Evolutionary conservation across 2,888 invertebrate genomes (phyloP), one percentile per base, ranked within the genome.

Genomic region (Melieria omissa): DNA sequence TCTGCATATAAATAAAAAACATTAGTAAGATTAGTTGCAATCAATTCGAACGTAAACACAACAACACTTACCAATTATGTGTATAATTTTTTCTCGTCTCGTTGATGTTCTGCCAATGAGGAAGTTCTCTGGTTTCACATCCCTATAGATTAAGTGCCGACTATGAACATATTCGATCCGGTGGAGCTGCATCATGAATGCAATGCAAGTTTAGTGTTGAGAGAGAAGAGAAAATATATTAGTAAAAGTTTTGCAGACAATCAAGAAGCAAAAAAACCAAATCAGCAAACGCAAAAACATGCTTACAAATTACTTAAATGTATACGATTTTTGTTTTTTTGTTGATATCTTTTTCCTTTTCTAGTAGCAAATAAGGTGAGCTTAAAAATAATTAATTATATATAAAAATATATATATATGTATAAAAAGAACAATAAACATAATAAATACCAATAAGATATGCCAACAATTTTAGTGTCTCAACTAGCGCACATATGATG

Each of bases 101-200:
- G 95, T 96, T 88, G 96, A 95, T 89, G 95, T 94, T 89, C 98
- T 93, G 88, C 99, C 99, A 89, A 99, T 97, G 88, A 99, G 93
- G 91, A 99, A 99, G 90, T 99, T 99, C 89, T 99, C 99, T 83
- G 99, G 99, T 89, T 99, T 99, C 77, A 99, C 96, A 90, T 99
- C 99, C 85, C 99, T 93, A 89, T 98, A 99, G 89, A 99, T 99
- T 88, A 99, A 92, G 90, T 98, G 96, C 88, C 98, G 96, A 87
- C 96, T 95, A 90, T 99, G 99, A 85, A 99, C 99, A 90, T 97
- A 99, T 90, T 99, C 99, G 91, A 99, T 98, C 90, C 99, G 94
- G 89, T 96, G 94, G 89, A 98, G 91, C 97, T 97, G 90, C 63
- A 52, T 29, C 29, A 29, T 46, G 16, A 47, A 49, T 60, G 60